phyloP scores from a whole-genome alignment of 1,140 invertebrate genomes.

The Drosophila ambigua region DNA sequence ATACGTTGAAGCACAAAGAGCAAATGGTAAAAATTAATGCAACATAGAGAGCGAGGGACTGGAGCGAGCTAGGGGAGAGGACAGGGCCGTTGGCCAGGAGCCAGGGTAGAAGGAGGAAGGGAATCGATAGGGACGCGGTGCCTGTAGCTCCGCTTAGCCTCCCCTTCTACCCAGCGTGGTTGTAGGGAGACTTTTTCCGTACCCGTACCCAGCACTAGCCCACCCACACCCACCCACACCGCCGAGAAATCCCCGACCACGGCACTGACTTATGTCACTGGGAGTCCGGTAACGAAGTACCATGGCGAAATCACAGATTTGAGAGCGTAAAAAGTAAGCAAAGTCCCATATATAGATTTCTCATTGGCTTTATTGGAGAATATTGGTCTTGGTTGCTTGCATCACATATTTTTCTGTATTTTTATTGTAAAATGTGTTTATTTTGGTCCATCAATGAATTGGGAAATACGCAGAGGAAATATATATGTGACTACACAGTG shows the following conservation, averaged over 20 bases:
- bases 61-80: constrained; percentile 9
- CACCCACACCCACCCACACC: not conserved
- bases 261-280: constrained; percentile 15
- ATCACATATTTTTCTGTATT: too few species aligned
- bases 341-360: too few species aligned
- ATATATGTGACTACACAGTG: too few species aligned
- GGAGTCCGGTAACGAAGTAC: constrained; percentile 6
- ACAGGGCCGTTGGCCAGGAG: constrained; percentile 45
- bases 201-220: not conserved
- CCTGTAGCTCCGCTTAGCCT: constrained; percentile 11
- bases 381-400: too few species aligned
- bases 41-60: constrained; percentile 22
- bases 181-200: too few species aligned
- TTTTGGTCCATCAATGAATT: too few species aligned
- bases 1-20: constrained; percentile 53
- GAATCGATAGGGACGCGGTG: constrained; percentile 27
- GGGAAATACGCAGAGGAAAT: too few species aligned
- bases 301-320: not conserved
- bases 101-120: constrained; percentile 38
- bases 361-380: too few species aligned
- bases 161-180: not conserved
- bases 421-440: too few species aligned
- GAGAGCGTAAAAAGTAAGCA: too few species aligned
- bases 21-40: constrained; percentile 66
- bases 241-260: not conserved